Evolutionary conservation across 2,797 vertebrate genomes (phyloP).

Genomic region (Gallinago solitaria): DNA sequence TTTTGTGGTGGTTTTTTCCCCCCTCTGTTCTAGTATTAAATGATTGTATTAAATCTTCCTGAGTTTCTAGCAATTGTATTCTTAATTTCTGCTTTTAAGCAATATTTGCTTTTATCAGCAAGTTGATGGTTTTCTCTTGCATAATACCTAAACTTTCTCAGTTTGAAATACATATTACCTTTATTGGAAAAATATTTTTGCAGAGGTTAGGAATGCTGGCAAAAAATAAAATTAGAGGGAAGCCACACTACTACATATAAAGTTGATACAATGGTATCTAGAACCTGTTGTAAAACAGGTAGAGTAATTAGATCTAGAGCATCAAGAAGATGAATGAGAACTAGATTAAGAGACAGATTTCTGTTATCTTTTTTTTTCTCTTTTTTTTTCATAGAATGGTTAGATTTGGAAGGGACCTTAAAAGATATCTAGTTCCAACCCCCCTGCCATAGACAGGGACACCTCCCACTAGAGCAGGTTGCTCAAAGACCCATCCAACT

Average conservation of each 20-base stretch:
- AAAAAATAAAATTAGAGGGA: background rate
- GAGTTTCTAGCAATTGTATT: background rate
- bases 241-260: background rate
- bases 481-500: no score
- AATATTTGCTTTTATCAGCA: background rate
- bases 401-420: background rate
- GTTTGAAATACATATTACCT: background rate
- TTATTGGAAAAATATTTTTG: background rate
- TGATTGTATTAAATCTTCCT: background rate
- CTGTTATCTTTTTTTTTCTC: background rate
- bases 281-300: background rate
- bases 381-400: background rate
- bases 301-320: background rate
- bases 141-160: background rate
- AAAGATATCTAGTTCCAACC: background rate
- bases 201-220: background rate
- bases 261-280: background rate
- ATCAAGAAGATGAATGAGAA: background rate
- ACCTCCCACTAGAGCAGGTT: no score
- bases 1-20: background rate
- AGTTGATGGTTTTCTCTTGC: background rate
- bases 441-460: no score
- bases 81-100: background rate
- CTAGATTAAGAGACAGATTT: background rate
- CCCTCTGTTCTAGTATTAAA: background rate